Evolutionary conservation across 1,140 invertebrate species (phyloP), one percentile per base, ranked within the genome.

Genomic region (Matsumurasca onukii): DNA sequence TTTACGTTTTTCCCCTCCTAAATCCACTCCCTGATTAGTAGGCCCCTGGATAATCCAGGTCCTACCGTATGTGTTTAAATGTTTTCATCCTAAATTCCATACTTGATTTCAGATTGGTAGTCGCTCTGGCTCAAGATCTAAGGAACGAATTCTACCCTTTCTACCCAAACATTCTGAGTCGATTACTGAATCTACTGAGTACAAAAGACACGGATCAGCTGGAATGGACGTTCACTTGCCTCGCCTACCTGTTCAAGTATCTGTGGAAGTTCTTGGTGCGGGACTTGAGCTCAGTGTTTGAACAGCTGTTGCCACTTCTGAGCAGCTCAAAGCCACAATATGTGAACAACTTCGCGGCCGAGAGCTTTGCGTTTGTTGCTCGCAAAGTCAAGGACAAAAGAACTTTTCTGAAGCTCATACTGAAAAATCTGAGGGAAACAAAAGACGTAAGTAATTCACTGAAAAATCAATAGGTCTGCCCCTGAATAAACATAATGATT

Each of bases 311-410:
- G 24, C 91, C 92, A 0, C 77, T 97, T 0, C 76, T 97, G 3
- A 87, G 86, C 70, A 86, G 89, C 55, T 80, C 82, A 2, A 82
- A 86, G 67, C 91, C 91, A 65, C 83, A 86, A 63, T 94, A 95
- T 76, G 88, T 97, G n/a, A 89, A 89, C 71, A 89, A 89, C 77
- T 97, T 97, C 86, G 93, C 94, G n/a, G 91, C 93, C 1, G 93
- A 97, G 80, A 93, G 92, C 81, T 97, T 98, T 83, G 89, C 94
- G 15, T 97, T 94, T 82, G 88, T 97, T 1, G 90, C 93, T 5
- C 82, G 94, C 70, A 96, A 97, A 85, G 88, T 94, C 39, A 88
- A 85, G 73, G 90, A 96, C 72, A 91, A 90, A 73, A 82, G 88
- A 9, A 84, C 85, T 22, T 90, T 97, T 77, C 81, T 96, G 27